These are phyloP conservation scores for Misgurnus anguillicaudatus DNA, from an alignment of 2,113 vertebrate species.

Conservation along the genomic window DNA sequence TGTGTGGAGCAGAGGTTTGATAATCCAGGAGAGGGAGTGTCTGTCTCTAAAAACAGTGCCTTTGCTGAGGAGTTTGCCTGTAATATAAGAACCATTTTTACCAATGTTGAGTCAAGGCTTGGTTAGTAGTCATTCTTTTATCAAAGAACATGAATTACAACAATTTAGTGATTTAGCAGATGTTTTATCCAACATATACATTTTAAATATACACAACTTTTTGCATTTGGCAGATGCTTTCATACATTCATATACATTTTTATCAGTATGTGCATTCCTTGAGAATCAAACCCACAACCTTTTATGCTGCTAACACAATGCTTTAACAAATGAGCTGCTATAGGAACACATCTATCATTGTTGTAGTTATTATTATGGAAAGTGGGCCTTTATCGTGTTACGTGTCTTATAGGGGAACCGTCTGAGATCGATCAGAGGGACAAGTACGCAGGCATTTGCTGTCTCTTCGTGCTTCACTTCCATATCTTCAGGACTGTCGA, in stretches of 20 bases:
- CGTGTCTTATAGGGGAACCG: constrained; percentile 83
- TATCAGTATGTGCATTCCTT: too few species aligned
- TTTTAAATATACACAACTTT: too few species aligned
- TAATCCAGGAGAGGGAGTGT: constrained; percentile 83
- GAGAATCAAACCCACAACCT: too few species aligned
- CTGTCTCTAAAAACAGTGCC: constrained; percentile 89
- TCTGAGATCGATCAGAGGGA: constrained; percentile 98
- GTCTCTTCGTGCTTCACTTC: constrained; percentile 94
- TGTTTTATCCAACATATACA: too few species aligned
- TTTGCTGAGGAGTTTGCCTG: constrained; percentile 96
- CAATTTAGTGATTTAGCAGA: background rate
- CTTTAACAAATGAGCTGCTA: too few species aligned
- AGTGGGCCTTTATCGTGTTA: background rate
- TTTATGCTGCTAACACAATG: too few species aligned
- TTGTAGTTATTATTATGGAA: background rate
- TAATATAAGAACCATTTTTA: constrained; percentile 89
- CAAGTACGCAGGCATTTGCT: constrained; percentile 89
- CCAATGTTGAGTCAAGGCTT: constrained; percentile 90
- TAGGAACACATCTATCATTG: too few species aligned
- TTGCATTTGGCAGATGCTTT: too few species aligned
- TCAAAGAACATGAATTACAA: too few species aligned
- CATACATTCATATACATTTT: too few species aligned
- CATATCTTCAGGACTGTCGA: constrained; percentile 94
- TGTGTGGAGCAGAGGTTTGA: constrained; percentile 98
- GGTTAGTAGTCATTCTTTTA: constrained; percentile 71